A percentile compares a stretch with the other conserved stretches of the same genome.
Evolutionary conservation across 2,113 vertebrate species (phyloP).

Genomic region (Theristicus caerulescens): DNA sequence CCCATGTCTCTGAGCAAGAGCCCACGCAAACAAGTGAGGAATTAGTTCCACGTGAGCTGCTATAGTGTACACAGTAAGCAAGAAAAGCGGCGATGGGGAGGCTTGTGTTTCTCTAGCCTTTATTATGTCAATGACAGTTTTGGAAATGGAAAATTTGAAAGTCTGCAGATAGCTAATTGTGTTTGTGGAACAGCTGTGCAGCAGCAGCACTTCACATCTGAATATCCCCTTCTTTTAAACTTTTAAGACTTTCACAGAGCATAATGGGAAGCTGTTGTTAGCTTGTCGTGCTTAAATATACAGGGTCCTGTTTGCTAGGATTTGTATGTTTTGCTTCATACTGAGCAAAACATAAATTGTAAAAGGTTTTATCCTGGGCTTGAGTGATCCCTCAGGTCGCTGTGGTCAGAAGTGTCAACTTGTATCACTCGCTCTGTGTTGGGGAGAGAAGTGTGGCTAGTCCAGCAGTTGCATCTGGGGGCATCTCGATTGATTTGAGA

Average conservation of each 20-base stretch:
- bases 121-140: background rate
- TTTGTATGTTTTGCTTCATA: background rate
- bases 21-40: background rate
- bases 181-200: background rate
- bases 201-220: background rate
- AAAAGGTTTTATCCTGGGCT: background rate
- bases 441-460: background rate
- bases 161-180: background rate
- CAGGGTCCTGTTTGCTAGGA: background rate
- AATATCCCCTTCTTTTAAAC: background rate
- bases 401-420: background rate
- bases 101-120: background rate
- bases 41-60: background rate
- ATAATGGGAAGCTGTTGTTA: background rate
- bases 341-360: background rate
- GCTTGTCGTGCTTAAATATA: background rate
- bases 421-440: rapidly evolving
- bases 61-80: background rate
- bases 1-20: rapidly evolving
- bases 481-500: background rate
- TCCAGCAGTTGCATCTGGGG: background rate
- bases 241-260: background rate
- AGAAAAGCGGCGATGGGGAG: background rate
- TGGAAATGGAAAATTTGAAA: background rate
- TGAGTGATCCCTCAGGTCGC: background rate